A percentile compares a stretch with the other conserved stretches of the same genome.
phyloP scores from a whole-genome alignment of 2,113 vertebrate species.

The Pholis gunnellus region DNA sequence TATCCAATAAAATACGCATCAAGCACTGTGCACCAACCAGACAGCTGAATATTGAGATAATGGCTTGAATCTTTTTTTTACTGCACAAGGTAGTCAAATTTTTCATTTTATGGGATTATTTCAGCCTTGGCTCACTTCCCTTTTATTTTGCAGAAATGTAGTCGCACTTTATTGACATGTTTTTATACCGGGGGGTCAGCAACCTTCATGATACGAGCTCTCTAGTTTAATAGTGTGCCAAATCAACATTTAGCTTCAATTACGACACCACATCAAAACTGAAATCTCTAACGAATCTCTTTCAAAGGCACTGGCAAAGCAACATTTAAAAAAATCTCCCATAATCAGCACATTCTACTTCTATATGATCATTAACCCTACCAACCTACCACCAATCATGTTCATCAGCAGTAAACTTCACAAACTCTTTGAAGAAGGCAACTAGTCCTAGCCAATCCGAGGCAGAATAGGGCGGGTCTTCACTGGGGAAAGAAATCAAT shows the following conservation, averaged over 20 bases:
- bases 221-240: not conserved
- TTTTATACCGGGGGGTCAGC: not conserved
- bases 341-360: too few species aligned
- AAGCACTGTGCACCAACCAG: not conserved
- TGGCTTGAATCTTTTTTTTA: not conserved
- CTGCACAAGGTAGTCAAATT: constrained; percentile 4
- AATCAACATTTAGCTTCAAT: not conserved
- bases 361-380: too few species aligned
- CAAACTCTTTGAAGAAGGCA: too few species aligned
- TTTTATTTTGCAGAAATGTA: not conserved
- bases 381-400: too few species aligned
- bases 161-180: not conserved
- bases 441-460: too few species aligned
- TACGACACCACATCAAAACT: not conserved
- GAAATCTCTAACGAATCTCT: not conserved
- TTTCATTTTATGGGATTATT: not conserved
- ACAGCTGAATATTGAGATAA: constrained; percentile 20
- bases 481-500: too few species aligned
- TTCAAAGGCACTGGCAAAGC: not conserved
- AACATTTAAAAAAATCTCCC: not conserved
- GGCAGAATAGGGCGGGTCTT: too few species aligned
- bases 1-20: constrained; percentile 54
- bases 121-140: not conserved
- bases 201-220: not conserved
- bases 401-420: too few species aligned